phyloP scores from a whole-genome alignment of 1,140 invertebrate genomes.

The Eupeodes corollae region DNA sequence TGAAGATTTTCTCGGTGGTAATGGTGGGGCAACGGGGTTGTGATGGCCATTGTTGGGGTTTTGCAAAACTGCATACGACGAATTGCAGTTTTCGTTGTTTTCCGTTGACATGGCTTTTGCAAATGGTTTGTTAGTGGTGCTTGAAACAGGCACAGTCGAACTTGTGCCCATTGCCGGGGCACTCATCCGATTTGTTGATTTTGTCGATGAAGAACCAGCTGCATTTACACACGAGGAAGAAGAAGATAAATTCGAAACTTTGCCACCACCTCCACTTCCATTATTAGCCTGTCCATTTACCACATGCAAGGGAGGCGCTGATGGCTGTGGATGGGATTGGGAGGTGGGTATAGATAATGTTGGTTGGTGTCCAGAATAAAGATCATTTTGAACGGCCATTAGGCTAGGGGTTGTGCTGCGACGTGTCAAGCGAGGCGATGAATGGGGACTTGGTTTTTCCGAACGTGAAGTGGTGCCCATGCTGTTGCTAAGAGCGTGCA shows the following conservation, averaged over 20 bases:
- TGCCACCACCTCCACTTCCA: slow-evolving; percentile 4
- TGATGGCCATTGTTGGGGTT: slow-evolving; percentile 12
- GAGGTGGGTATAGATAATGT: slow-evolving; percentile 1
- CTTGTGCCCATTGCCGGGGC: slow-evolving; percentile 26
- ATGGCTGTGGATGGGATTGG: neutral
- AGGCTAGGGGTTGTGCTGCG: slow-evolving; percentile 34
- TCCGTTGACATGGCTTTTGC: slow-evolving; percentile 5
- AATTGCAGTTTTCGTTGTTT: slow-evolving; percentile 21
- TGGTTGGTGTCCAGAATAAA: slow-evolving; percentile 22
- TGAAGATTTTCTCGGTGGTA: slow-evolving; percentile 53
- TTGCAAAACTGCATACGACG: slow-evolving; percentile 32
- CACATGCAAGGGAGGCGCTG: neutral
- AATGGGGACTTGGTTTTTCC: slow-evolving; percentile 36
- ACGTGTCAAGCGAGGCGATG: slow-evolving; percentile 28
- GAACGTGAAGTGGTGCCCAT: slow-evolving; percentile 20
- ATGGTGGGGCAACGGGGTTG: slow-evolving; percentile 20
- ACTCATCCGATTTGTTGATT: slow-evolving; percentile 31
- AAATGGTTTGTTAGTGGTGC: neutral
- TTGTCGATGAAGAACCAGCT: slow-evolving; percentile 13
- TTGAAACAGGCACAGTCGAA: neutral
- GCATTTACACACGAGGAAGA: neutral
- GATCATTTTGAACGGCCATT: slow-evolving; percentile 34
- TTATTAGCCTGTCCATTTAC: neutral
- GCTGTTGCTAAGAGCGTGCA: slow-evolving; percentile 40
- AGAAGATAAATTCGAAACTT: neutral